Base-by-base conservation (phyloP, 2,888 invertebrate species). In the Aleiodes testaceus region DNA sequence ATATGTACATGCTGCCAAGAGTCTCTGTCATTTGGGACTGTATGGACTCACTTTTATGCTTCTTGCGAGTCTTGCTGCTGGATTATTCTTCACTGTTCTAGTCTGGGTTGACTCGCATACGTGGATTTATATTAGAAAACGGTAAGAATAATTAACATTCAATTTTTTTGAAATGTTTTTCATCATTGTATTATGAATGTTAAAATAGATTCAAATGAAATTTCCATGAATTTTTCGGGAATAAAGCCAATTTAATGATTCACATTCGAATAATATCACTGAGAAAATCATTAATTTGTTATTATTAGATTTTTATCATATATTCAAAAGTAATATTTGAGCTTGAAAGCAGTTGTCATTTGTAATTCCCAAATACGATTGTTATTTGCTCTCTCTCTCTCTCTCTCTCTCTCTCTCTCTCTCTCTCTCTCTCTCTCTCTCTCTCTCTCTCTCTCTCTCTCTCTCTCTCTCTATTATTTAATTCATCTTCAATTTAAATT, bases 31-130 rank as follows among this genome's bases (percentile, higher is more conserved):
- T 82, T 92, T 93, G 3, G 94, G 95, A 47, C 86, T 97, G 87
- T 89, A 88, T 86, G 97, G 96, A 66, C 88, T 96, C 76, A 93
- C 94, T 1, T 91, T 97, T 70, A 95, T 98, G 91, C 90, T 98
- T 79, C 89, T 95, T 72, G 96, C 97, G 36, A 94, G 97, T 73
- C 91, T 95, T 47, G 92, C 94, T 47, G 95, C 97, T 42, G 97
- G 97, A 11, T 91, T 98, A 77, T 90, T 97, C 79, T 93, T 98
- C 87, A 97, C 97, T 0, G 92, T 97, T 36, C 92, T 97, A 79
- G 97, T 97, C 65, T 95, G 97, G 91, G 93, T 98, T 67, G 97
- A 97, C 85, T 97, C 97, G 3, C 97, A 97, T 84, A 97, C 97
- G 7, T 98, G 98, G 97, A 97, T 97, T 85, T 97, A 97, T 85